Evolutionary conservation across 35 echinoderm and acorn worm genomes (phyloP), one percentile per base, ranked within the genome.

Genomic region (Lytechinus variegatus): DNA sequence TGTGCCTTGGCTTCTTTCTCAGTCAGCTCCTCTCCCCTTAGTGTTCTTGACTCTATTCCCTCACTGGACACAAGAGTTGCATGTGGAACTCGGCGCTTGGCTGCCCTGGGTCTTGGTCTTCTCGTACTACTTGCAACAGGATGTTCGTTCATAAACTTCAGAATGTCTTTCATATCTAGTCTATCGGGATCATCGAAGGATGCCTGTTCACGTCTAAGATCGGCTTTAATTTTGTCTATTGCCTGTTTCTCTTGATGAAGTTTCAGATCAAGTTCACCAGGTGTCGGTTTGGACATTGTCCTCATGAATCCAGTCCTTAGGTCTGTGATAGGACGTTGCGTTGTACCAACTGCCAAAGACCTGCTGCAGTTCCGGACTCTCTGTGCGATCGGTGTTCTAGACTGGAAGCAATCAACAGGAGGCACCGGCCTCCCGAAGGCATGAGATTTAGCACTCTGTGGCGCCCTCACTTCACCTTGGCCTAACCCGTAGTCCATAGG

Each of bases 261-360:
- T 91, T 96, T 96, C 55, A 96, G 51, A 53, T 96, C 95, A 28
- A 96, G 95, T 72, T 96, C 95, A 16, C 95, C 95, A 24, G 95
- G 95, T 19, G 95, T 96, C 9, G 95, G 95, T 27, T 86, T 28
- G 9, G 95, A 96, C 95, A 96, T 57, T 14, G 88, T 66, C 53
- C 95, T 96, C 95, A 96, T 96, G 89, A 96, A 96, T 4, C 95
- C 95, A 10, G 95, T 96, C 95, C 95, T 57, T 12, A 96, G 5
- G 58, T 96, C 95, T 54, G 92, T 93, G 4, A 93, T 33, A 54
- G 92, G 92, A 28, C 92, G 92, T 3, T 93, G 54, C 21, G 27
- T 56, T 3, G 92, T 55, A 53, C 92, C 92, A 28, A 57, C 52
- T 28, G 29, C 53, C 13, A 27, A 7, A 27, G 53, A 27, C 57